Base-by-base conservation (phyloP, 2,797 vertebrate genomes). In the Tolypeutes matacus region DNA sequence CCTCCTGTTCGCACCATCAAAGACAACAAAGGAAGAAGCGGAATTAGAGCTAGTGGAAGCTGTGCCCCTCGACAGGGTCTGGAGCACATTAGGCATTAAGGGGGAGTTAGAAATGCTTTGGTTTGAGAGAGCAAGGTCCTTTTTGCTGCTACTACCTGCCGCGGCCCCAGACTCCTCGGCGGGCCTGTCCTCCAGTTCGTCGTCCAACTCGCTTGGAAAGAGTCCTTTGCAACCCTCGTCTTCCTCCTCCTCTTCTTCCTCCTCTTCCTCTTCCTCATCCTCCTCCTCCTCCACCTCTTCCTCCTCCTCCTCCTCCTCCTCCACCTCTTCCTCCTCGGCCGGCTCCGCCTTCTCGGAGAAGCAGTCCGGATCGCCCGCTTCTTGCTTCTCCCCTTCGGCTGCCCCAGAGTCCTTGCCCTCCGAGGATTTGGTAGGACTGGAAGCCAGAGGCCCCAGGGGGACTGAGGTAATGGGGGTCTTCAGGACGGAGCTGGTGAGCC, bases 81-180 rank as follows among this genome's bases (percentile, higher is more conserved):
- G 99, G 98, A 99, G 99, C 99, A 99, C 98, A 98, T 99, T 99
- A 99, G 99, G 99, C 99, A 99, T 99, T 99, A 99, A 99, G 99
- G 99, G 99, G 99, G 99, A 99, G 99, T 99, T 99, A 99, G 99
- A 99, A 99, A 99, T 99, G 99, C 99, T 99, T 99, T 99, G 99
- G 99, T 99, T 99, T 99, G 99, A 99, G 99, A 99, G 99, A 99
- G 99, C 99, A 99, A 99, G 98, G 99, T 99, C 99, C 98, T 98
- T 99, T 98, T 98, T 98, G 98, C 98, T 98, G 96, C 99, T 98
- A 98, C 99, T 98, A 98, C 99, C 99, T 98, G 98, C 99, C 98
- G 98, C 98, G 97, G 98, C 98, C 98, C 99, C 99, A 98, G 98
- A 96, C 91, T 98, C 98, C 97, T 98, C 98, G 31, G 98, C 98